Base-by-base conservation (phyloP, 2,888 invertebrate genomes). In the Pachymerium ferrugineum region DNA sequence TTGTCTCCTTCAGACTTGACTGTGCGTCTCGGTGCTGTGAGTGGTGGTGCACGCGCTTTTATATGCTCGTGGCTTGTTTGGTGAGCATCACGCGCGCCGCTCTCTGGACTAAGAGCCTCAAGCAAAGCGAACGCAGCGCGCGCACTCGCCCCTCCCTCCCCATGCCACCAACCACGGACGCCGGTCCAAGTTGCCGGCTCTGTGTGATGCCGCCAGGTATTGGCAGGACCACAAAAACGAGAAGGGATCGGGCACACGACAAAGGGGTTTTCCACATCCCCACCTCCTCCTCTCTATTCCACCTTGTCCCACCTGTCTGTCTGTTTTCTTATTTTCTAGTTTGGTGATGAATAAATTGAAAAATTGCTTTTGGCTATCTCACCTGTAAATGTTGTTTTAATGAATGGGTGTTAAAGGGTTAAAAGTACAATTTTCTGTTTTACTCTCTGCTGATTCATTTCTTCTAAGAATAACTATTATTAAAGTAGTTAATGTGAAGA, bases 141-240 rank as follows among this genome's bases (percentile, higher is more conserved):
- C 47, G 47, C 47, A 47, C 47, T 14, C 19, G 47, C 47, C n/a
- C 47, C 47, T 47, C 47, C 47, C 47, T 47, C n/a, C 47, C 47
- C 47, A 8, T 8, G 47, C 47, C 47, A 16, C 47, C 47, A 47
- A 47, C 19, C 19, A 47, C 47, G 47, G 47, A 16, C 47, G 47
- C 47, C 47, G 47, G 47, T 47, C 38, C 1, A 38, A 38, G n/a
- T n/a, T n/a, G 47, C 47, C 47, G 47, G 19, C 2, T 47, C 2
- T 22, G 3, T 14, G 47, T 16, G 47, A 14, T n/a, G n/a, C 47
- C 16, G 19, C 47, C 16, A 16, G 47, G 47, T 16, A 16, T 16
- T 22, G 47, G 16, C 3, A 16, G 47, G 2, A 47, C 3, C 38
- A 38, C 38, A 38, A 38, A 38, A 38, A 38, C 38, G 47, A 3